Evolutionary conservation across 2,888 invertebrate genomes (phyloP), one percentile per base, ranked within the genome.

Genomic region (Mythimna loreyi): DNA sequence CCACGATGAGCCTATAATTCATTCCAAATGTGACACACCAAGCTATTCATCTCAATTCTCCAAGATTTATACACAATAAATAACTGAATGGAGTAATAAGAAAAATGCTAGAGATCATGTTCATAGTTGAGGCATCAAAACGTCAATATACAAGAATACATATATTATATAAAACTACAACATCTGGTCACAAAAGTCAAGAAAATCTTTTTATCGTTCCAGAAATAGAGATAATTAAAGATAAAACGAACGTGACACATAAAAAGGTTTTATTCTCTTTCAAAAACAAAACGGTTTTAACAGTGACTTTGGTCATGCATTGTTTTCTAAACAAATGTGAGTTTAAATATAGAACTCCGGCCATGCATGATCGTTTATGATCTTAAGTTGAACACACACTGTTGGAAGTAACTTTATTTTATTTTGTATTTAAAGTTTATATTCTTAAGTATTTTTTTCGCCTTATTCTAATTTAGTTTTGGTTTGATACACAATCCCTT

Each of bases 301-400:
- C 88, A 84, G 83, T 82, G 87, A 87, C 87, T 78, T 72, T 76
- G 77, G 89, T 92, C 93, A 93, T 93, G 93, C 92, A 92, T 92
- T 94, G 94, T 94, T 92, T 91, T 90, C 86, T 85, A 93, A 94
- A 94, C 93, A 93, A 88, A 85, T 71, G 83, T 80, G 30, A 25
- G 72, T 84, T 83, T 85, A 89, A 87, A 85, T 84, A 84, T 76
- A 85, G 83, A 69, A 80, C 66, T 84, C 78, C 75, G 77, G 23
- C 28, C 64, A 64, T 72, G 83, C 67, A 69, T 81, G 82, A 81
- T 79, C 81, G 75, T 83, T 80, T 65, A 77, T 65, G 55, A 67
- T 58, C 49, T 72, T 66, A 70, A 61, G 67, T 65, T 53, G 45
- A 21, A 45, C 45, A 59, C 49, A 60, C 58, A 60, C 40, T 28